Evolutionary conservation across 2,113 vertebrate species (phyloP).

Genomic region (Siphamia tubifer): DNA sequence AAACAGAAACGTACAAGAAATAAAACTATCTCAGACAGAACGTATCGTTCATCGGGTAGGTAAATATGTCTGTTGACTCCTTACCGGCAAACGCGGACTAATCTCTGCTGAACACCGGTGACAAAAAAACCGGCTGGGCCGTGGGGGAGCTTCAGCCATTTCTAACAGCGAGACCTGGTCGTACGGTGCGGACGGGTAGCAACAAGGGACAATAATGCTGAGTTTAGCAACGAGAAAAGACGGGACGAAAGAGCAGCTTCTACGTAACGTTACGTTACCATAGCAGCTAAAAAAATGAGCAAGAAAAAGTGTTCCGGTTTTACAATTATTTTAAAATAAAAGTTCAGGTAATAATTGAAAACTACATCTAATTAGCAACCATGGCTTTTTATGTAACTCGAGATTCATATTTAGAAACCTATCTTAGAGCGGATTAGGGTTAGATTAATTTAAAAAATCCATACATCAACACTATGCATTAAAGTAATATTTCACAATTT

Average conservation of each 20-base stretch:
- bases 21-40: too few species aligned
- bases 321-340: neutral
- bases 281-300: neutral
- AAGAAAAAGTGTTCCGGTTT: neutral
- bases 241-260: constrained; percentile 28
- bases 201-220: constrained; percentile 39
- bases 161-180: constrained; percentile 55
- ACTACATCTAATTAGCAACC: too few species aligned
- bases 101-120: constrained; percentile 87
- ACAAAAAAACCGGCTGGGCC: constrained; percentile 89
- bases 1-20: too few species aligned
- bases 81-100: constrained; percentile 82
- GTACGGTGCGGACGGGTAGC: constrained; percentile 60
- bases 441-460: too few species aligned
- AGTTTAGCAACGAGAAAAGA: neutral
- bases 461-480: too few species aligned
- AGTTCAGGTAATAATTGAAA: too few species aligned
- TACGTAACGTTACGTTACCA: neutral
- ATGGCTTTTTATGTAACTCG: too few species aligned
- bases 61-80: neutral
- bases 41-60: too few species aligned
- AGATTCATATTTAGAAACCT: too few species aligned
- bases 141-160: constrained; percentile 91
- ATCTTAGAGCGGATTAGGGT: too few species aligned
- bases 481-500: too few species aligned